Evolutionary conservation across 2,113 vertebrate species (phyloP), one percentile per base, ranked within the genome.

Genomic region (Mesitornis unicolor): DNA sequence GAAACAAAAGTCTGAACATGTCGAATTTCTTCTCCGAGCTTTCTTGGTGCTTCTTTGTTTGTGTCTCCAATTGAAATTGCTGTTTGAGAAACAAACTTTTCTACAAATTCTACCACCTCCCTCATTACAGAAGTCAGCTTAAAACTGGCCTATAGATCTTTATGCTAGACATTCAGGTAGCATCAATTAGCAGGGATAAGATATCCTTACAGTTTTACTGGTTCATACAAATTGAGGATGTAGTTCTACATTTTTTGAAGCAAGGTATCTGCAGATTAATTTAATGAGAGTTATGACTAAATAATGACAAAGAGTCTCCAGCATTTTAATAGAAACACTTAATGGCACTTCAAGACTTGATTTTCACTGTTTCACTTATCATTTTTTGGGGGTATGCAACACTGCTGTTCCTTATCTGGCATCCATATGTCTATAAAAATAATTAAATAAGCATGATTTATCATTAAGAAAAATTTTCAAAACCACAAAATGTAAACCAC

Each of bases 251-350:
- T 31, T 48, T 93, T 93, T 91, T 87, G 43, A 81, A 95, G 33
- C 31, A 79, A 94, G 68, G 18, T 76, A 51, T 60, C 81, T 79
- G 33, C 51, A 85, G 61, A 85, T 76, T 89, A 71, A 67, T 93
- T 71, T 75, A 93, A 89, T 75, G 24, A 73, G n/a, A 82, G 5
- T 64, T 76, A 85, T 87, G 40, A 87, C 48, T 95, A 95, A 93
- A 78, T 93, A 75, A 90, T 79, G 48, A 21, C 63, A 73, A 21
- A 56, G 14, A 86, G 17, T 6, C 24, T 71, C 13, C 53, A 73
- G 18, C 7, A 69, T 73, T 63, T 71, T 87, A 87, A 87, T 40
- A 75, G 29, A 9, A 84, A 1, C 7, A 38, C 13, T 74, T 65
- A 74, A 71, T 38, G 29, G 38, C 16, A 64, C 9, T 87, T 54